Evolutionary conservation across 2,888 invertebrate genomes (phyloP).

Genomic region (Oligia strigilis): DNA sequence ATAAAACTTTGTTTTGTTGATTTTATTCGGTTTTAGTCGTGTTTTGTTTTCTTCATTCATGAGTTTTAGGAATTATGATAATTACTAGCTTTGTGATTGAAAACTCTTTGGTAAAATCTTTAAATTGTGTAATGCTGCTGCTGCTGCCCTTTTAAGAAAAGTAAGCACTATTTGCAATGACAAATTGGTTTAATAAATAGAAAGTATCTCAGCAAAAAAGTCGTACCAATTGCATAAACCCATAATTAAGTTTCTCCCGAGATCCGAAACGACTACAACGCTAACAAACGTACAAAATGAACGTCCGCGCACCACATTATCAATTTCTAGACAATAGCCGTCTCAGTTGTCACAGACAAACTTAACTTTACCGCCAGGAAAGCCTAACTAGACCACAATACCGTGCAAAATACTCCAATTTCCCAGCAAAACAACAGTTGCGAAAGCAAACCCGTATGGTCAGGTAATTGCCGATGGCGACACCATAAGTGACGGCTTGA

Average conservation of each 20-base stretch:
- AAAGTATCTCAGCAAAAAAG: constrained; percentile 53
- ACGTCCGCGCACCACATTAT: constrained; percentile 76
- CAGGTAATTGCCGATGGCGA: constrained; percentile 85
- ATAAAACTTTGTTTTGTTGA: constrained; percentile 48
- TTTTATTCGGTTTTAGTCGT: constrained; percentile 34
- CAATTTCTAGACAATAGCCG: constrained; percentile 83
- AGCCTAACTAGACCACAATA: constrained; percentile 48
- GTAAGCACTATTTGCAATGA: constrained; percentile 4
- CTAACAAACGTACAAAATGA: constrained; percentile 74
- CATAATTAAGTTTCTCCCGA: constrained; percentile 81
- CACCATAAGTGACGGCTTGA: constrained; percentile 86
- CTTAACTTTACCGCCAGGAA: constrained; percentile 59
- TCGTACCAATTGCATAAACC: constrained; percentile 49
- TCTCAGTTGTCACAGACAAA: constrained; percentile 65
- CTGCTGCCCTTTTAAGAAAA: background rate
- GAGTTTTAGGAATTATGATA: background rate
- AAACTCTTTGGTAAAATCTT: background rate
- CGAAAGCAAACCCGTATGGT: constrained; percentile 67
- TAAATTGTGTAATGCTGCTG: background rate
- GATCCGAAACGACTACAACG: constrained; percentile 73
- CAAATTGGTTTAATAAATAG: constrained; percentile 36
- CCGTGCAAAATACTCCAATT: constrained; percentile 60
- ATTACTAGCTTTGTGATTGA: background rate
- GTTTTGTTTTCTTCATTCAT: constrained; percentile 21
- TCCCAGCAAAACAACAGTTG: constrained; percentile 63